A percentile compares a stretch with the other conserved stretches of the same genome.
Conservation (phyloP, 2,888 invertebrate genomes). For the Meganola albula region DNA sequence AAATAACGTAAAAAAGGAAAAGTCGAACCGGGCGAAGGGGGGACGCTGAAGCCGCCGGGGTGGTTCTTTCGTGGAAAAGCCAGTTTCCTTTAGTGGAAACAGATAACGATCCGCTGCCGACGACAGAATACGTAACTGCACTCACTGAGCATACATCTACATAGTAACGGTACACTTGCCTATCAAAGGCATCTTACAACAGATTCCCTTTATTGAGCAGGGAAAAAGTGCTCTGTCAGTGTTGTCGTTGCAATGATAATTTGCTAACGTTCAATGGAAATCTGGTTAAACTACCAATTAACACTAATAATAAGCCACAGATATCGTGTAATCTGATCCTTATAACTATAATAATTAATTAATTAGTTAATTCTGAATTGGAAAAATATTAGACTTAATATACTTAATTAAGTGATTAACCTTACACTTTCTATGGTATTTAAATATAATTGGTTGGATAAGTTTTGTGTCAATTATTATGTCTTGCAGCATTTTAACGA, state of each 20-base stretch:
- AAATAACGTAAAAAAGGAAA: slow-evolving; percentile 72
- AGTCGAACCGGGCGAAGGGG: slow-evolving; percentile 51
- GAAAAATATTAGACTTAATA: no score
- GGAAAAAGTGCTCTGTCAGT: slow-evolving; percentile 46
- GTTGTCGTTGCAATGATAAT: slow-evolving; percentile 36
- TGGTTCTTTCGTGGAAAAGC: slow-evolving; percentile 71
- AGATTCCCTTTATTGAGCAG: slow-evolving; percentile 43
- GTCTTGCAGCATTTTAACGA: no score
- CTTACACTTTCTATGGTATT: no score
- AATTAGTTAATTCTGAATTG: no score
- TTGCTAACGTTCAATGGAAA: no score
- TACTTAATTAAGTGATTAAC: no score
- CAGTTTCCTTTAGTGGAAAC: slow-evolving; percentile 77
- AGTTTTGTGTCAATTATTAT: no score
- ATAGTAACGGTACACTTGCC: slow-evolving; percentile 44
- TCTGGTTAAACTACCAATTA: no score
- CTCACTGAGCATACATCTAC: slow-evolving; percentile 64
- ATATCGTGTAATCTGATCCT: no score
- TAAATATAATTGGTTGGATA: no score
- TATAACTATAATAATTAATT: no score
- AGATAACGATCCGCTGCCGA: slow-evolving; percentile 76
- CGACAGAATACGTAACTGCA: slow-evolving; percentile 76
- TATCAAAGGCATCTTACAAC: slow-evolving; percentile 62
- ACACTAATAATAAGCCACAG: no score
- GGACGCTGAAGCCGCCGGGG: slow-evolving; percentile 55